phyloP scores from a whole-genome alignment of 1,140 invertebrate genomes.

The Temnothorax curvispinosus region DNA sequence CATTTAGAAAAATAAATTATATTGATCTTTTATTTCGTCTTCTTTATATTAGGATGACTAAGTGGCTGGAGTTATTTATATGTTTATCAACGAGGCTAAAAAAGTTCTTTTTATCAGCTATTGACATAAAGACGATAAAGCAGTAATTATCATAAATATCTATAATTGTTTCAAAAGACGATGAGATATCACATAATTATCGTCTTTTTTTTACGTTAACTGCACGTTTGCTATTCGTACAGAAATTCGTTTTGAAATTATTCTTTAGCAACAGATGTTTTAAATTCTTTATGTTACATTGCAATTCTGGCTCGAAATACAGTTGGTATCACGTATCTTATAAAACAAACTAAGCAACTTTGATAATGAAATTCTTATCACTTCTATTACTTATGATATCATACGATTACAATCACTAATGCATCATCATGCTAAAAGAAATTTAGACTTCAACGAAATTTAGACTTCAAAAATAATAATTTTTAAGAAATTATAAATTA shows the following conservation, averaged over 20 bases:
- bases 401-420: not conserved
- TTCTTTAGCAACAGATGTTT: not conserved
- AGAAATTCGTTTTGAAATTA: not conserved
- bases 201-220: not conserved
- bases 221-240: too few relatives aligned
- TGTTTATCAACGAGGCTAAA: not conserved
- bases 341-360: not conserved
- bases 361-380: conserved; percentile 25
- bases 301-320: not conserved
- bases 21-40: not conserved
- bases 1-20: not conserved
- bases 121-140: too few relatives aligned
- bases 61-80: too few relatives aligned
- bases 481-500: not conserved
- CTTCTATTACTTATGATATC: not conserved
- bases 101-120: too few relatives aligned
- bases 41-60: too few relatives aligned
- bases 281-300: not conserved
- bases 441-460: not conserved
- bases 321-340: not conserved
- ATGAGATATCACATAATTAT: not conserved
- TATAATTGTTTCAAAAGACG: not conserved
- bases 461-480: not conserved
- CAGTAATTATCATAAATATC: too few relatives aligned
- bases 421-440: not conserved